A percentile compares a stretch with the other conserved stretches of the same genome.
Evolutionary conservation across 1,140 invertebrate genomes (phyloP).

Genomic region (Proctacanthus coquilletti): DNA sequence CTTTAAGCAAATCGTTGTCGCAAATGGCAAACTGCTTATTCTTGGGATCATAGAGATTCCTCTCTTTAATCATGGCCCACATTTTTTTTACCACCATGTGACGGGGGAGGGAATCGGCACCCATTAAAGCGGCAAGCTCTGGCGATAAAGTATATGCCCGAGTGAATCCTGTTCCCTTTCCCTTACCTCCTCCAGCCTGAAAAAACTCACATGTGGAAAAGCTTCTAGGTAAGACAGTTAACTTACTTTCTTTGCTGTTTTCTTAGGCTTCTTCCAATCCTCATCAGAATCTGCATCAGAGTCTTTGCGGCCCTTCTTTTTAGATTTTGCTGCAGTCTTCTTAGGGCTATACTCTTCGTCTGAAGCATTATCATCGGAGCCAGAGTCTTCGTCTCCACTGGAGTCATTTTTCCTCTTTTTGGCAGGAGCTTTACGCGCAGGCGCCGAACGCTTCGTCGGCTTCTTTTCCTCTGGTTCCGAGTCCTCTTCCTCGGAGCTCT

Average conservation of each 20-base stretch:
- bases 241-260: conserved; percentile 34
- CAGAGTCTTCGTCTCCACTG: conserved; percentile 41
- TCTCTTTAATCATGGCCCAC: conserved; percentile 85
- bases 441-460: conserved; percentile 15
- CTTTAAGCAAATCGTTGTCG: conserved; percentile 76
- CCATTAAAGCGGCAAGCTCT: conserved; percentile 70
- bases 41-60: conserved; percentile 80
- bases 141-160: conserved; percentile 69
- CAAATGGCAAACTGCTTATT: conserved; percentile 90
- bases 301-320: conserved; percentile 54
- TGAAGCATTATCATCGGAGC: conserved; percentile 43
- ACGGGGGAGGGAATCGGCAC: conserved; percentile 67
- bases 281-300: conserved; percentile 61
- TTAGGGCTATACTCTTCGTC: conserved; percentile 52
- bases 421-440: conserved; percentile 35
- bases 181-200: conserved; percentile 18
- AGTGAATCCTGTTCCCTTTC: conserved; percentile 61
- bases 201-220: neutral
- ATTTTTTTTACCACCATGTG: conserved; percentile 88
- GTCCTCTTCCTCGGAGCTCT: conserved; percentile 19
- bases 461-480: conserved; percentile 22
- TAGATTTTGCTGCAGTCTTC: conserved; percentile 34
- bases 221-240: conserved; percentile 1
- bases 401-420: conserved; percentile 42
- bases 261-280: conserved; percentile 55